Conservation (phyloP, 2,113 vertebrate genomes). For the Ciconia stormi region DNA sequence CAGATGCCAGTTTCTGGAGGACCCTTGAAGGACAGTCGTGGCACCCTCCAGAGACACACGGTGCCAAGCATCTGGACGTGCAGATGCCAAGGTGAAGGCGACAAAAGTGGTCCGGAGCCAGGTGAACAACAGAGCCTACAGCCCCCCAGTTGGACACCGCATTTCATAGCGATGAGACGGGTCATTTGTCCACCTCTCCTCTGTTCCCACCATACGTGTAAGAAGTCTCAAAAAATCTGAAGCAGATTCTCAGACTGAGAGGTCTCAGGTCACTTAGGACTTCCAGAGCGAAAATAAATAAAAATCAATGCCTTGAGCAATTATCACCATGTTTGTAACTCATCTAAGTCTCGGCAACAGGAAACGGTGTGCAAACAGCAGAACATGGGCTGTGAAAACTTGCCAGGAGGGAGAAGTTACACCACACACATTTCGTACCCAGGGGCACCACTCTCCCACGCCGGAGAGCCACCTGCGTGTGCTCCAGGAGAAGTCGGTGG, state of each 20-base stretch:
- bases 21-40: background rate
- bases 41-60: background rate
- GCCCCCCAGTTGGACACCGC: background rate
- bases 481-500: background rate
- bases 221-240: background rate
- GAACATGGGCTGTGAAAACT: background rate
- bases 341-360: background rate
- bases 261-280: background rate
- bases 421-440: accelerated
- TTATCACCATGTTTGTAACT: background rate
- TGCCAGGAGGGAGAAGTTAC: background rate
- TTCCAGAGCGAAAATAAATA: background rate
- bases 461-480: accelerated
- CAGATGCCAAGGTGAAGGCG: background rate
- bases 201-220: accelerated
- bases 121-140: background rate
- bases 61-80: background rate
- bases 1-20: background rate
- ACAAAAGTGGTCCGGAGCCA: background rate
- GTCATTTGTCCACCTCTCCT: background rate
- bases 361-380: background rate
- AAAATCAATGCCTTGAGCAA: background rate
- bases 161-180: accelerated
- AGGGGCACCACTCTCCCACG: background rate
- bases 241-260: background rate